These are phyloP conservation scores for Meteorus colon DNA, from an alignment of 2,888 invertebrate species.

Conservation along the genomic window DNA sequence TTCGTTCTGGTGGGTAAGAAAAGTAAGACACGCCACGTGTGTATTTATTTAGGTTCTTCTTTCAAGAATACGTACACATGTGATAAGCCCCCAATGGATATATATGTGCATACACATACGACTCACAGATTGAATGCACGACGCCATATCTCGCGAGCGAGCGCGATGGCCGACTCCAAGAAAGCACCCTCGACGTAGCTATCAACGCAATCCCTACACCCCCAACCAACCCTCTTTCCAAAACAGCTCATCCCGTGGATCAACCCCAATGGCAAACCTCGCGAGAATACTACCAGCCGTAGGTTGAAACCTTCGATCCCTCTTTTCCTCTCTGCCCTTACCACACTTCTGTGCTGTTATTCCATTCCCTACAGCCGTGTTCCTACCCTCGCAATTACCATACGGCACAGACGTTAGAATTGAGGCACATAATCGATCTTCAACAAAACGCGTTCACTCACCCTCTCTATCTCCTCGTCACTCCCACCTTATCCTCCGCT, in stretches of 20 bases:
- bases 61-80: neutral
- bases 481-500: neutral
- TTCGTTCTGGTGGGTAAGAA: neutral
- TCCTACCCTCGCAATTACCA: conserved; percentile 55
- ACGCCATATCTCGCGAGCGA: conserved; percentile 67
- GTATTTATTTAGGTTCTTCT: neutral
- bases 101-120: conserved; percentile 18
- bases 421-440: conserved; percentile 51
- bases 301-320: conserved; percentile 60
- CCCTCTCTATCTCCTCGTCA: conserved; percentile 19
- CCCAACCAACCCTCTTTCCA: conserved; percentile 51
- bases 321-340: conserved; percentile 43
- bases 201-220: conserved; percentile 59
- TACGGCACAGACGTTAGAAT: conserved; percentile 50
- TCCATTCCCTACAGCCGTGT: conserved; percentile 53
- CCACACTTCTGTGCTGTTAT: conserved; percentile 32
- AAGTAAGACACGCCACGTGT: conserved; percentile 6
- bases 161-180: conserved; percentile 69
- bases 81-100: conserved; percentile 27
- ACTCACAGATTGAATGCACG: conserved; percentile 48
- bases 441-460: conserved; percentile 22
- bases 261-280: conserved; percentile 57
- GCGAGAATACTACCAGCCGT: conserved; percentile 64
- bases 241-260: conserved; percentile 55
- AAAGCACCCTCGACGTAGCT: conserved; percentile 67